Conservation (phyloP, 2,888 invertebrate species). For the Marronus borbonicus region DNA sequence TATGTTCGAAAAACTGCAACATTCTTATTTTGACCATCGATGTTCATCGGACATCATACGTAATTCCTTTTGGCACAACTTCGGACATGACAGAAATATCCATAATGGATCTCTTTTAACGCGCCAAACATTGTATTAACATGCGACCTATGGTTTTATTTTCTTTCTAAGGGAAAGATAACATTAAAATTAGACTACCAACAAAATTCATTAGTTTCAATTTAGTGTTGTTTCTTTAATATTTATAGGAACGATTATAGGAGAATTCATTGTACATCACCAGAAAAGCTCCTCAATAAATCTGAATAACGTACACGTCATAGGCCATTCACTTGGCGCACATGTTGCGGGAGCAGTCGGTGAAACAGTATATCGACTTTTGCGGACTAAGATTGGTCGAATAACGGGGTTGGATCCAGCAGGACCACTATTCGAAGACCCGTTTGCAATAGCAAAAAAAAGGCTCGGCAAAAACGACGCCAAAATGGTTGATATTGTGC, state of each 20-base stretch:
- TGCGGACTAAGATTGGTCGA: conserved; percentile 63
- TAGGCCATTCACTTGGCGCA: conserved; percentile 66
- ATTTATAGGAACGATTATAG: conserved; percentile 34
- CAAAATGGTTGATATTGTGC: conserved; percentile 80
- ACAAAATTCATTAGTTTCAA: too few relatives aligned
- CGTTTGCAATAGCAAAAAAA: conserved; percentile 62
- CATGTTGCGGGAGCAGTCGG: conserved; percentile 64
- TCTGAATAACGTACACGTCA: conserved; percentile 60
- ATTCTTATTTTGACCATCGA: too few relatives aligned
- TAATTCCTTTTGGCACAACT: too few relatives aligned
- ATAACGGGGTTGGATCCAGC: conserved; percentile 74
- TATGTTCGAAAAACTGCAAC: too few relatives aligned
- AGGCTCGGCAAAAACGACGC: conserved; percentile 78
- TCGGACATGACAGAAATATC: too few relatives aligned
- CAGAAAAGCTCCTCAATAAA: conserved; percentile 28
- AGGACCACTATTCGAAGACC: conserved; percentile 69
- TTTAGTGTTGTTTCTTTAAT: not conserved
- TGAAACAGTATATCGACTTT: conserved; percentile 58
- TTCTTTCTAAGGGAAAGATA: too few relatives aligned
- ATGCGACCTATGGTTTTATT: too few relatives aligned
- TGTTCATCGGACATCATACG: too few relatives aligned
- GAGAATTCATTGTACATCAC: conserved; percentile 36
- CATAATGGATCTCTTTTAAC: too few relatives aligned
- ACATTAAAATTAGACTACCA: too few relatives aligned
- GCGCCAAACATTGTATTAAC: too few relatives aligned